phyloP scores from a whole-genome alignment of 37 sponge, comb jelly and placozoan species.

The Tethya wilhelma region DNA sequence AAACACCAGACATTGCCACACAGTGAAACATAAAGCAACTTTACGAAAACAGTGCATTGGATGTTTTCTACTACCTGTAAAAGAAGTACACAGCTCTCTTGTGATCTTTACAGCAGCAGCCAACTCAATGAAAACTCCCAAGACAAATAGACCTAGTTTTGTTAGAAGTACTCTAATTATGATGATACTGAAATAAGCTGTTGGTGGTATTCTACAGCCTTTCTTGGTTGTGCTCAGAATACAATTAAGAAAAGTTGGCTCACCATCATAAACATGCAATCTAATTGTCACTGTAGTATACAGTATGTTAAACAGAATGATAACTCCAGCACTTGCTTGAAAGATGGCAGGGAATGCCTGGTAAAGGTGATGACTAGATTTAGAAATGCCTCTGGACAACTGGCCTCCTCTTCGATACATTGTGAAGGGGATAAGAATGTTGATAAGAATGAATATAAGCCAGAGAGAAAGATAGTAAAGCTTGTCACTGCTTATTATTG shows the following conservation, averaged over 20 bases:
- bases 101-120: neutral
- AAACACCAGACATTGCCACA: neutral
- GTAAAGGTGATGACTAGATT: neutral
- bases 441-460: neutral
- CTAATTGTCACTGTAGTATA: no score
- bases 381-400: neutral
- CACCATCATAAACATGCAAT: neutral
- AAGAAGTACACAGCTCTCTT: no score
- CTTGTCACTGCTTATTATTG: neutral
- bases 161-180: neutral
- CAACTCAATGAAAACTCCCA: neutral
- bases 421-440: neutral
- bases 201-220: neutral
- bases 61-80: no score
- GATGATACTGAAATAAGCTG: neutral
- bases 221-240: neutral
- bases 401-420: neutral
- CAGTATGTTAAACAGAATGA: neutral
- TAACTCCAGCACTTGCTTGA: neutral
- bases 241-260: neutral
- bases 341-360: neutral
- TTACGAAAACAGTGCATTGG: neutral
- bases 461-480: neutral
- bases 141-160: neutral
- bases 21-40: neutral